Percentiles rank a stretch among this genome's conserved stretches.
phyloP scores from a whole-genome alignment of 2,797 vertebrate species.

The Catharus ustulatus region DNA sequence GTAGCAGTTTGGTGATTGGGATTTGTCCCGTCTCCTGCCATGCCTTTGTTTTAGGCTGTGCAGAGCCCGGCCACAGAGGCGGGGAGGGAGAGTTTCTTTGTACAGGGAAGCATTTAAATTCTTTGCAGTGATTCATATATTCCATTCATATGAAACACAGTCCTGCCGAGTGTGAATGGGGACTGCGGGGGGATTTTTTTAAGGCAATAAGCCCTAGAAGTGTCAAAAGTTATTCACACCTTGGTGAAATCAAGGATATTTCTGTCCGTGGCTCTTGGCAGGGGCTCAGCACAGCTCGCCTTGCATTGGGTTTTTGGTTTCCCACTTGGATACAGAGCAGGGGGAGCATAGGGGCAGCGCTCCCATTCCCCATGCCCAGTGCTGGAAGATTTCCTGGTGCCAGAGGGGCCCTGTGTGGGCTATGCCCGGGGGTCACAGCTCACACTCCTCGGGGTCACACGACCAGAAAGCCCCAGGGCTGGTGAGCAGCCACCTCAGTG shows the following conservation, averaged over 20 bases:
- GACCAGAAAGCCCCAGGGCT: rapidly evolving
- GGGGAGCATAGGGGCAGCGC: neutral
- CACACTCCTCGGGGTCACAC: rapidly evolving
- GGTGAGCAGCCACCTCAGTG: rapidly evolving
- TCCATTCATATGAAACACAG: slow-evolving; percentile 64
- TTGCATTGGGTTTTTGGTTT: slow-evolving; percentile 2
- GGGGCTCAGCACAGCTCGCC: slow-evolving; percentile 29
- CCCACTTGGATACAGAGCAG: neutral
- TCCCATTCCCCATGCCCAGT: neutral
- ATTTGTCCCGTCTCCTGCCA: slow-evolving; percentile 17
- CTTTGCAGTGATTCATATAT: slow-evolving; percentile 71
- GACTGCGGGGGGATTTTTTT: slow-evolving; percentile 43
- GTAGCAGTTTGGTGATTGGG: neutral
- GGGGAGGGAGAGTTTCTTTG: slow-evolving; percentile 46
- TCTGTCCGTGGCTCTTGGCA: slow-evolving; percentile 61
- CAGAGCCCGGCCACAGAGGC: slow-evolving; percentile 22
- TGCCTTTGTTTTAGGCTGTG: slow-evolving; percentile 55
- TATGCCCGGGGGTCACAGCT: rapidly evolving
- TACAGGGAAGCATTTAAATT: slow-evolving; percentile 54
- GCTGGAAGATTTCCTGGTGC: neutral
- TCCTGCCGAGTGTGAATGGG: slow-evolving; percentile 49
- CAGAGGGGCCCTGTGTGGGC: neutral
- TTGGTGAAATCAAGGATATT: slow-evolving; percentile 62
- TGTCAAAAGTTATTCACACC: slow-evolving; percentile 69
- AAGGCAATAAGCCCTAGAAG: slow-evolving; percentile 55